These are phyloP conservation scores for Cebidichthys violaceus DNA, from an alignment of 2,113 vertebrate species.

Conservation along the genomic window DNA sequence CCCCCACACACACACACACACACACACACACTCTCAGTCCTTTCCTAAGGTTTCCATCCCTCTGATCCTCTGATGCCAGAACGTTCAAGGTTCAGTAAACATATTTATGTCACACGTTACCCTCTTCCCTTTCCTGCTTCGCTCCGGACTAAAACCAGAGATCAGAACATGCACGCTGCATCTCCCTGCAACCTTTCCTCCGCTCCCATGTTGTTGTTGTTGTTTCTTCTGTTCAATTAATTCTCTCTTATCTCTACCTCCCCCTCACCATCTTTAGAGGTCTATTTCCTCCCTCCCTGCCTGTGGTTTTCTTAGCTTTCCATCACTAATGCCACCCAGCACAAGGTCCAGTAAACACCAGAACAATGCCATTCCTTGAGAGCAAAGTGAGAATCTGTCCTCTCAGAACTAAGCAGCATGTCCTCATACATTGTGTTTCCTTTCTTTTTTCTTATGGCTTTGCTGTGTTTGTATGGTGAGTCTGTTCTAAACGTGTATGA, in stretches of 20 bases:
- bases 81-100: constrained; percentile 59
- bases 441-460: not conserved
- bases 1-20: no score
- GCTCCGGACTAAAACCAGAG: constrained; percentile 24
- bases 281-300: constrained; percentile 10
- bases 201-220: not conserved
- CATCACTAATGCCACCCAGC: constrained; percentile 24
- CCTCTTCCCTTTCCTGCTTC: constrained; percentile 27
- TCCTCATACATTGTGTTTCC: constrained; percentile 1
- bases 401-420: constrained; percentile 13
- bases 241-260: constrained; percentile 34
- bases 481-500: constrained; percentile 10
- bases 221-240: not conserved
- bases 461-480: constrained; percentile 19
- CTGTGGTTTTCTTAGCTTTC: constrained; percentile 40
- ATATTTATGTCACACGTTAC: constrained; percentile 40
- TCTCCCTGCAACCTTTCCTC: not conserved
- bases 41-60: constrained; percentile 30
- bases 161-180: constrained; percentile 21
- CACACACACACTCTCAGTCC: constrained; percentile 4
- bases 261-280: not conserved
- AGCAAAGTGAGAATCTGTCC: constrained; percentile 36
- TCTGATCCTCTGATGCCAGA: constrained; percentile 19
- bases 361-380: constrained; percentile 27
- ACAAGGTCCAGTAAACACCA: constrained; percentile 49